Evolutionary conservation across 1,140 invertebrate species (phyloP), one percentile per base, ranked within the genome.

Genomic region (Atta texana): DNA sequence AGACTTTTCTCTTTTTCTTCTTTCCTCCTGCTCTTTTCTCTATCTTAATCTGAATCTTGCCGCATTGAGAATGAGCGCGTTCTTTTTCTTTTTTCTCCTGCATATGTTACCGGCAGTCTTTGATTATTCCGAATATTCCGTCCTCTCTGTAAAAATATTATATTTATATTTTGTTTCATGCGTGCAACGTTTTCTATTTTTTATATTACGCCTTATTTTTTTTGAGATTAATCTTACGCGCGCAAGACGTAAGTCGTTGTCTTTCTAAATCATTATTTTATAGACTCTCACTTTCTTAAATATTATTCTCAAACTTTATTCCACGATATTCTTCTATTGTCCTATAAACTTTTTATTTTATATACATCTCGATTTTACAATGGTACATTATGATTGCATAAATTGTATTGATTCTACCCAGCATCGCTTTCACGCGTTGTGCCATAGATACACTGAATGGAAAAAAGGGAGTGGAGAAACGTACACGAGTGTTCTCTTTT

Each of bases 21-120:
- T 75, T 75, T 64, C 7, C 39, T 87, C 14, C 28, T 18, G 21
- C 57, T 39, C n/a, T 68, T 16, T 24, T 61, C 44, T 39, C 55
- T 75, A 39, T 75, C 55, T 74, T 63, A 75, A 61, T 18, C 12
- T 44, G 68, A 74, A 74, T 49, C 69, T 84, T 51, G n/a, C 55
- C n/a, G 49, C 77, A n/a, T 28, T 64, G 14, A 14, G 31, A 68
- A 66, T 5, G 4, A 31, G 28, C n/a, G 10, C 39, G 4, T 21
- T 69, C n/a, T 55, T 81, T 71, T 80, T 12, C 61, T 49, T 28
- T 18, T 28, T 76, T 77, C 24, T 49, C 16, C 12, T 5, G 34
- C 21, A n/a, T 61, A 49, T n/a, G 24, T 77, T 63, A 77, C 8
- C 24, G 16, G 24, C 12, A 10, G 12, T 63, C 1, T 39, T 77